Evolutionary conservation across 2,113 vertebrate genomes (phyloP).

Genomic region (Lophotis ruficrista): DNA sequence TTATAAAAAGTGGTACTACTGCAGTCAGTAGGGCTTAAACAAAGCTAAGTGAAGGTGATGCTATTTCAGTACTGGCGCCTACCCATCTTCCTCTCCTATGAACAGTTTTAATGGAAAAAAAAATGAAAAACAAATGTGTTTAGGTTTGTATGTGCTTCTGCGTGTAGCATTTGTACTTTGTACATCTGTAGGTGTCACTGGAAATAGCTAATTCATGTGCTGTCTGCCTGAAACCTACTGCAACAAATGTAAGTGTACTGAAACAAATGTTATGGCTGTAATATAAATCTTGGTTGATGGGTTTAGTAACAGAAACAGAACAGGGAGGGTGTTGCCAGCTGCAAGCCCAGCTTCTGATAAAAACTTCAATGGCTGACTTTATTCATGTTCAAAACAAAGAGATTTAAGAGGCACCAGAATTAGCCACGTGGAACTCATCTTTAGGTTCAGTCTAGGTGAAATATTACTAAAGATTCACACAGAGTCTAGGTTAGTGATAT

Average conservation of each 20-base stretch:
- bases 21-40: background rate
- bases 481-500: rapidly evolving
- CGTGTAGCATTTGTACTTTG: background rate
- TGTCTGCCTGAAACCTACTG: background rate
- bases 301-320: slow-evolving; percentile 4
- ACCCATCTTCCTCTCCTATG: background rate
- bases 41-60: background rate
- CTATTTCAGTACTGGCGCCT: background rate
- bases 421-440: background rate
- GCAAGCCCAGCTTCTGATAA: background rate
- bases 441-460: background rate
- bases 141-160: background rate
- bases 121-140: background rate
- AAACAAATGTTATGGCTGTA: background rate
- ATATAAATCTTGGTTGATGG: background rate
- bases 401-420: background rate
- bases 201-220: slow-evolving; percentile 20
- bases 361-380: background rate
- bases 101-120: background rate
- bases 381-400: background rate
- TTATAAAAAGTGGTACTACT: background rate
- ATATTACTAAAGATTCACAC: background rate
- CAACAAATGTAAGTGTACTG: background rate
- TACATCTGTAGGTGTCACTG: background rate
- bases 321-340: background rate